Percentiles rank a stretch among this genome's conserved stretches.
phyloP scores from a whole-genome alignment of 1,140 invertebrate genomes.

The Nixonia krombeini region DNA sequence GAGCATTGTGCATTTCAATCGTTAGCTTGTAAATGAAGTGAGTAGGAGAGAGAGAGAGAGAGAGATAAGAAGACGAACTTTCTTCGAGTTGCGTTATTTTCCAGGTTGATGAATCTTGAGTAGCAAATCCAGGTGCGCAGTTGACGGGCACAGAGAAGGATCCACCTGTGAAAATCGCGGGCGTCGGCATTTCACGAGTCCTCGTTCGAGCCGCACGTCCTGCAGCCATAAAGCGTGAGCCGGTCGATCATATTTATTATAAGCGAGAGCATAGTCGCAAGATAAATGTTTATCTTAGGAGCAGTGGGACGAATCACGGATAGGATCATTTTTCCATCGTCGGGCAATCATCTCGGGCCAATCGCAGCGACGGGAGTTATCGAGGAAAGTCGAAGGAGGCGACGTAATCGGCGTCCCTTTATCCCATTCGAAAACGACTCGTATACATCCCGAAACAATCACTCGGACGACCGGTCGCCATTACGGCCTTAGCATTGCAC shows the following conservation, averaged over 20 bases:
- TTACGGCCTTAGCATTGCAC: slow-evolving; percentile 63
- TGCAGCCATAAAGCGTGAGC: too few relatives aligned
- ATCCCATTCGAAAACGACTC: slow-evolving; percentile 49
- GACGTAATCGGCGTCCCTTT: slow-evolving; percentile 48
- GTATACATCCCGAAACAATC: slow-evolving; percentile 69
- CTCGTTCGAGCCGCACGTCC: too few relatives aligned
- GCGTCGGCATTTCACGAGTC: too few relatives aligned
- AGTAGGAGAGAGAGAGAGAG: too few relatives aligned
- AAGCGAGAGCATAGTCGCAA: not conserved
- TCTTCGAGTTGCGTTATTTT: too few relatives aligned
- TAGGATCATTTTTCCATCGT: not conserved
- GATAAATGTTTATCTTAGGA: not conserved
- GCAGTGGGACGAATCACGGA: not conserved
- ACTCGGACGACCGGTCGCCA: slow-evolving; percentile 62
- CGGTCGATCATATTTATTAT: not conserved
- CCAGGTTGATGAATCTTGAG: too few relatives aligned
- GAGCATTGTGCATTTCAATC: too few relatives aligned
- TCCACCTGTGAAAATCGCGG: too few relatives aligned
- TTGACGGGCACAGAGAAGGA: too few relatives aligned
- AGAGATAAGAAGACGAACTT: too few relatives aligned
- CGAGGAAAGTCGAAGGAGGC: slow-evolving; percentile 26
- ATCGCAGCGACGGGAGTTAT: not conserved
- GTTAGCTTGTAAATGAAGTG: too few relatives aligned
- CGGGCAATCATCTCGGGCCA: slow-evolving; percentile 2
- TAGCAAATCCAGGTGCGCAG: too few relatives aligned